These are phyloP conservation scores for Brevimyrus niger DNA, from an alignment of 2,113 vertebrate species.

Conservation along the genomic window DNA sequence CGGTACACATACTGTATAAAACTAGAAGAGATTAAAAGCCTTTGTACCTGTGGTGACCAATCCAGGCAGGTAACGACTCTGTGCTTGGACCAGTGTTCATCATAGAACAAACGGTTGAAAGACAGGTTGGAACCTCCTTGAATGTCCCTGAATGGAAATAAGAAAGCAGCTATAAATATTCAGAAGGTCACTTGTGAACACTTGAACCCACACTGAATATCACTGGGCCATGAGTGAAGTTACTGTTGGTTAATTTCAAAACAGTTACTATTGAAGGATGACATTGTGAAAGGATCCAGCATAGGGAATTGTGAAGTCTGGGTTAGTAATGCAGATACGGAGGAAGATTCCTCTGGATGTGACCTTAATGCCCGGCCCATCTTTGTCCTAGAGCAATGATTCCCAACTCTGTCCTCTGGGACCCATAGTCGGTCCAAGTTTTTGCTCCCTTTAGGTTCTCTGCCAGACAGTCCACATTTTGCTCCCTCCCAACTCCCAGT, in stretches of 20 bases:
- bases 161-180: background rate
- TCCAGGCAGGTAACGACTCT: conserved; percentile 81
- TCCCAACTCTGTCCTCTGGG: background rate
- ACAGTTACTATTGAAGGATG: background rate
- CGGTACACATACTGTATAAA: background rate
- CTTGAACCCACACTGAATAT: background rate
- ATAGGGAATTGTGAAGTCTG: background rate
- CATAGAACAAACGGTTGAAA: conserved; percentile 76
- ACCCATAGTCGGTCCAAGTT: background rate
- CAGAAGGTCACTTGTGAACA: background rate
- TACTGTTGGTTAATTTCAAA: background rate
- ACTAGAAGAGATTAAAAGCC: background rate
- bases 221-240: background rate
- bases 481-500: background rate
- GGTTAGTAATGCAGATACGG: background rate
- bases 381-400: background rate
- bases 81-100: conserved; percentile 85
- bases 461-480: background rate
- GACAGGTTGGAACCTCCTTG: conserved; percentile 79
- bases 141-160: conserved; percentile 58
- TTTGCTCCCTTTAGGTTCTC: background rate
- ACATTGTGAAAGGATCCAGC: background rate
- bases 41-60: conserved; percentile 79
- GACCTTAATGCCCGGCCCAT: background rate
- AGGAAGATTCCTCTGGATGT: background rate